Evolutionary conservation across 2,888 invertebrate genomes (phyloP).

Genomic region (Eupeodes luniger): DNA sequence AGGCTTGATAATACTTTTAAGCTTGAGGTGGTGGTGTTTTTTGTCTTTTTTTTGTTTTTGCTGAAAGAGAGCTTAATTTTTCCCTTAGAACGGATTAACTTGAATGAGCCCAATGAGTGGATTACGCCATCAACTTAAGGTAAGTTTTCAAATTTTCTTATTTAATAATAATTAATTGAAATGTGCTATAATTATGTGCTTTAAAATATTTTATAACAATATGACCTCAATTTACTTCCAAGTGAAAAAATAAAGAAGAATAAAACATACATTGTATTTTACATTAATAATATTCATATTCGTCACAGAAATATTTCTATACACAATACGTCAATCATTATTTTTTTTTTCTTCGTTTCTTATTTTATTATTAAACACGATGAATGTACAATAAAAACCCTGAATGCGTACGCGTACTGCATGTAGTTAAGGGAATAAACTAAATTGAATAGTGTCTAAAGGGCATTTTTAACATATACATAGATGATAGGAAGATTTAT

Average conservation of each 20-base stretch:
- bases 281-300: slow-evolving; percentile 1
- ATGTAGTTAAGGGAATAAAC: slow-evolving; percentile 1
- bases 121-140: slow-evolving; percentile 83
- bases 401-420: slow-evolving; percentile 20
- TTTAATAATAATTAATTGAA: background rate
- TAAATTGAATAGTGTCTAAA: background rate
- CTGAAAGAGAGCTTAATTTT: background rate
- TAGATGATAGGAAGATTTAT: background rate
- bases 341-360: background rate
- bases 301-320: slow-evolving; percentile 28
- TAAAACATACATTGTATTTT: background rate
- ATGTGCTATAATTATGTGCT: background rate
- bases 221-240: background rate
- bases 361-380: slow-evolving; percentile 5
- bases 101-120: slow-evolving; percentile 84
- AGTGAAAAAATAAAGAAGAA: background rate
- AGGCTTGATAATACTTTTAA: slow-evolving; percentile 4
- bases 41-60: background rate
- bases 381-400: slow-evolving; percentile 17
- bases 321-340: slow-evolving; percentile 17
- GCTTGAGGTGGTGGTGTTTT: slow-evolving; percentile 39
- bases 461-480: background rate
- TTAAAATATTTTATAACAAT: background rate
- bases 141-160: slow-evolving; percentile 76
- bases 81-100: slow-evolving; percentile 47